These are phyloP conservation scores for Drosophila ogumai DNA, from an alignment of 1,140 invertebrate species.

Conservation along the genomic window DNA sequence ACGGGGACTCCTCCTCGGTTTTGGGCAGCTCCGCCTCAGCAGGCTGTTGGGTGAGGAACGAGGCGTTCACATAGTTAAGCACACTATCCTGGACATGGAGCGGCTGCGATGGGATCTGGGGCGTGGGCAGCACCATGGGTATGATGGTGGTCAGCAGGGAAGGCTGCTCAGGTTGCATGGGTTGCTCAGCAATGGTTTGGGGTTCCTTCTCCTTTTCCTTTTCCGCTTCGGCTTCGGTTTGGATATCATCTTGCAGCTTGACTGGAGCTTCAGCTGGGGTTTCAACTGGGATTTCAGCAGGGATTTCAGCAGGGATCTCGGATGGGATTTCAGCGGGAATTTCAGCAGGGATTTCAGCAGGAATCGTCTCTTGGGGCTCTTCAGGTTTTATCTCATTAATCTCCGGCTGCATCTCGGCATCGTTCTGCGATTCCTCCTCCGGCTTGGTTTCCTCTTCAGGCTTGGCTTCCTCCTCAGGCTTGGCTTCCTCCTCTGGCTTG, in stretches of 20 bases:
- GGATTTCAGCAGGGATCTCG: neutral
- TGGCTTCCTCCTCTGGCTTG: neutral
- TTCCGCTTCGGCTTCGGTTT: neutral
- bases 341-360: neutral
- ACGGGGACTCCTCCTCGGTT: conserved; percentile 31
- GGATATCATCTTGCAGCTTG: conserved; percentile 3
- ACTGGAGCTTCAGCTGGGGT: neutral
- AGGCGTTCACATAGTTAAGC: conserved; percentile 82
- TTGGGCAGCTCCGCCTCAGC: conserved; percentile 29
- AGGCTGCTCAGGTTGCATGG: conserved; percentile 15
- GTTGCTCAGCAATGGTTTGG: neutral
- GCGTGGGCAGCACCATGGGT: conserved; percentile 47
- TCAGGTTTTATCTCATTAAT: conserved; percentile 9
- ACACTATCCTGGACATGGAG: conserved; percentile 69
- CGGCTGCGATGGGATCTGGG: conserved; percentile 5
- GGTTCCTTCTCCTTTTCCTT: neutral
- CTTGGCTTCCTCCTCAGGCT: conserved; percentile 7
- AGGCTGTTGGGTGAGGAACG: conserved; percentile 60
- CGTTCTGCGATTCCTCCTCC: conserved; percentile 15
- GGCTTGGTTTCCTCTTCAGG: neutral
- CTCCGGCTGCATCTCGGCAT: conserved; percentile 23
- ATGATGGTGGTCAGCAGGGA: conserved; percentile 76
- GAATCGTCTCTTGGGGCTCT: neutral
- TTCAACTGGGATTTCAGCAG: neutral
- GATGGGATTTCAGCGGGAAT: neutral